phyloP scores from a whole-genome alignment of 2,797 vertebrate genomes.

The Aphelocoma californica region DNA sequence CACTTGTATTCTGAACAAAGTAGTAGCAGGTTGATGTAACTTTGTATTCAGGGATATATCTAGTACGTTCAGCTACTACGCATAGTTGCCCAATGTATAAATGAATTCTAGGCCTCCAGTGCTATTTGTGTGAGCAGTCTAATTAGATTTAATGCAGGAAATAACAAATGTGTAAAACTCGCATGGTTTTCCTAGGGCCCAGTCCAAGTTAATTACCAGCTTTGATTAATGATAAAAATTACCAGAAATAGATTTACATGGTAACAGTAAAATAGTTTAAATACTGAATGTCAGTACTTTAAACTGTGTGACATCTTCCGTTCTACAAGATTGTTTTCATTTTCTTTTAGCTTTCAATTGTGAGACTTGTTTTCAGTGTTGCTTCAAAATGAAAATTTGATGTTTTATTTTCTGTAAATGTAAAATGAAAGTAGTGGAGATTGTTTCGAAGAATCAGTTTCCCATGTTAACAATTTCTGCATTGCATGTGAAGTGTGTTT shows the following conservation, averaged over 20 bases:
- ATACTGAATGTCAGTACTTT: background rate
- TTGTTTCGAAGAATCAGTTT: background rate
- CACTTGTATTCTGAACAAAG: background rate
- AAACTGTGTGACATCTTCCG: background rate
- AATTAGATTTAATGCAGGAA: background rate
- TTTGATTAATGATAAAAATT: constrained; percentile 33
- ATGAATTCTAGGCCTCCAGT: background rate
- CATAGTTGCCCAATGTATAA: background rate
- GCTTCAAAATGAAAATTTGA: background rate
- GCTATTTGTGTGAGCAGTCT: background rate
- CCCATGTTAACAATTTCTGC: background rate
- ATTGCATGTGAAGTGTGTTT: background rate
- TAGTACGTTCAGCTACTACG: background rate
- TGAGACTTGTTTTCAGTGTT: background rate
- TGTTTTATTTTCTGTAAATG: background rate
- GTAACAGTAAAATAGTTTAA: background rate
- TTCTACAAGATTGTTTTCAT: background rate
- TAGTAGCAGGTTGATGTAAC: background rate
- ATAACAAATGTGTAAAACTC: background rate
- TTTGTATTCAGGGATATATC: background rate
- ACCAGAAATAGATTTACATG: background rate
- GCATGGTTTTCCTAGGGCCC: background rate
- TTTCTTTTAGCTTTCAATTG: background rate
- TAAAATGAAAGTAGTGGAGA: background rate
- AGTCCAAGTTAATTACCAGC: background rate